phyloP scores from a whole-genome alignment of 2,797 vertebrate genomes.

The Hylomyscus alleni region DNA sequence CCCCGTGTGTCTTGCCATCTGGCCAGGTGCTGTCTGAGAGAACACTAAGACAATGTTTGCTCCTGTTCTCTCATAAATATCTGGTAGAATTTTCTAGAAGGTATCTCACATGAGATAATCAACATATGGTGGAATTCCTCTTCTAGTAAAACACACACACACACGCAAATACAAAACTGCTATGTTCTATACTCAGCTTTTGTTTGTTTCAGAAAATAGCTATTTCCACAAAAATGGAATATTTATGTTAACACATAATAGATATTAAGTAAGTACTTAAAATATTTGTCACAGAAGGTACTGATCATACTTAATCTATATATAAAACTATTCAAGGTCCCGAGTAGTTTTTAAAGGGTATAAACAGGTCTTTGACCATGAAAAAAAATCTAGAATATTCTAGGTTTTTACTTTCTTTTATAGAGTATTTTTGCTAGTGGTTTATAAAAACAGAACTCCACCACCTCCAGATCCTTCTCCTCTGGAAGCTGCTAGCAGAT shows the following conservation, averaged over 20 bases:
- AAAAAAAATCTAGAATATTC: not conserved
- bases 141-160: not conserved
- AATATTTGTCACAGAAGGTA: not conserved
- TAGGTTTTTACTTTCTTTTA: not conserved
- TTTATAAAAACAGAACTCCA: not conserved
- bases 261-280: not conserved
- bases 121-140: not conserved
- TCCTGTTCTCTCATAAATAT: not conserved
- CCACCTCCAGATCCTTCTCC: not conserved
- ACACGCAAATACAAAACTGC: not conserved
- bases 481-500: not conserved
- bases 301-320: not conserved
- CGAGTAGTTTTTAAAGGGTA: not conserved
- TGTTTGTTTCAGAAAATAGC: conserved; percentile 3
- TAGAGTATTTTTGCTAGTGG: conserved; percentile 15
- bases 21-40: not conserved
- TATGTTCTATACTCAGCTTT: not conserved
- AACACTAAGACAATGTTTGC: not conserved
- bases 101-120: no score
- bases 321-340: not conserved
- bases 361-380: not conserved
- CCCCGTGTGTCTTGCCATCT: not conserved
- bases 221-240: not conserved
- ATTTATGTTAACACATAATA: not conserved
- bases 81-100: not conserved